Base-by-base conservation (phyloP, 2,888 invertebrate genomes). In the Spodoptera exigua region DNA sequence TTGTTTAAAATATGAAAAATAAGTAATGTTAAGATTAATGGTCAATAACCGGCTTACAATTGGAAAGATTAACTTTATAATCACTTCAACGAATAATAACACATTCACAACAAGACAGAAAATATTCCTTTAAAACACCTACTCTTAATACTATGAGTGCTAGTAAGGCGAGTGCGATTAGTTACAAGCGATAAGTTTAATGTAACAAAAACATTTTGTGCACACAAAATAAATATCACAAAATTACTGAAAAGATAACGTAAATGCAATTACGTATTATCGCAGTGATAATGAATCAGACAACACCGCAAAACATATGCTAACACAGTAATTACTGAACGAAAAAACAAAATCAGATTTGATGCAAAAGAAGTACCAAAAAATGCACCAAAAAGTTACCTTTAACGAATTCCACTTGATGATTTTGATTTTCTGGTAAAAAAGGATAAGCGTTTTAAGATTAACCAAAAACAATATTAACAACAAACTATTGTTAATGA, bases 371-470 rank as follows among this genome's bases (percentile, higher is more conserved):
- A 13, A 27, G 35, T 48, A 5, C 36, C 18, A 18, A 18, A 18
- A 46, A 14, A 7, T 41, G 18, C 12, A 27, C 18, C 37, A 34
- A 43, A 62, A 43, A 61, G 40, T 64, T 74, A 71, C 77, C 79
- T 78, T 60, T 70, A 5, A 67, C 64, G 9, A 65, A 78, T 68
- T 85, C 86, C 85, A 82, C 80, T 71, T 82, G 82, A 43, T 82
- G 81, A 49, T 78, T 85, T 64, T 78, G 71, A 57, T 81, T 84
- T 71, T 85, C 87, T 87, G 83, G 64, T 27, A 71, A 67, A 67
- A 59, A 61, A 45, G 32, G 12, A 53, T 34, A 55, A 43, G 43
- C 13, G 55, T 10, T 18, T 35, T 12, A 3, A 41, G 9, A 57
- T 43, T 0, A 2, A 18, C 21, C 27, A 16, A 59, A 36, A 34